Evolutionary conservation across 53 echinoderm and acorn worm species (phyloP).

Genomic region (Echinometra lucunter): DNA sequence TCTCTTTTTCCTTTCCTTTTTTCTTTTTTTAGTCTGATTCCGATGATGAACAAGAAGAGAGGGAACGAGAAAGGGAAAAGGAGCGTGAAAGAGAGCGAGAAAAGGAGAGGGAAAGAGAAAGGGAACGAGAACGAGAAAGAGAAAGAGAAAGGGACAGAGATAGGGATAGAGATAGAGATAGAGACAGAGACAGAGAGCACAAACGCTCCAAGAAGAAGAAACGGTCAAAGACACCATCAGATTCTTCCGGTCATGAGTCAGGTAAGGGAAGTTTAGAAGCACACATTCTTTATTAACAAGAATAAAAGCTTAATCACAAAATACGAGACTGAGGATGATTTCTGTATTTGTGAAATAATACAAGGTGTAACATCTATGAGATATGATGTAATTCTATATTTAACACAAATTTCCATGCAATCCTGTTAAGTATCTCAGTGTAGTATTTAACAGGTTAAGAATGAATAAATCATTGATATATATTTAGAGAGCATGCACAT

Average conservation of each 20-base stretch:
- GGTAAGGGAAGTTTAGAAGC: conserved; percentile 32
- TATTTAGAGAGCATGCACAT: no score
- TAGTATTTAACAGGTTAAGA: no score
- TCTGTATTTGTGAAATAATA: no score
- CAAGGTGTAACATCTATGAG: no score
- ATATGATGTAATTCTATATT: no score
- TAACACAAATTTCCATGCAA: no score
- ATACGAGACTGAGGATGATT: no score
- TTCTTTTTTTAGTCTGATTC: conserved; percentile 40
- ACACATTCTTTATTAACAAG: background rate
- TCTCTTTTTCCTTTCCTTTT: background rate
- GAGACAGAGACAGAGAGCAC: no score
- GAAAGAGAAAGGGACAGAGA: conserved; percentile 40
- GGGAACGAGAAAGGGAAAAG: conserved; percentile 75
- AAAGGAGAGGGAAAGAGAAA: conserved; percentile 55
- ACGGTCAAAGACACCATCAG: conserved; percentile 83
- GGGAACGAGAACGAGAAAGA: conserved; percentile 15
- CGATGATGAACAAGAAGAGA: conserved; percentile 54
- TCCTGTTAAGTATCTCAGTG: no score
- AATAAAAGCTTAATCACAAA: no score
- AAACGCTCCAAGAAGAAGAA: conserved; percentile 95
- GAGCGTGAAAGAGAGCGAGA: conserved; percentile 47
- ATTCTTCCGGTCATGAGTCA: conserved; percentile 90
- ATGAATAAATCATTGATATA: no score
- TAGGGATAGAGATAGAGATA: conserved; percentile 74